These are phyloP conservation scores for Portunus trituberculatus DNA, from an alignment of 1,140 invertebrate genomes.

Conservation along the genomic window DNA sequence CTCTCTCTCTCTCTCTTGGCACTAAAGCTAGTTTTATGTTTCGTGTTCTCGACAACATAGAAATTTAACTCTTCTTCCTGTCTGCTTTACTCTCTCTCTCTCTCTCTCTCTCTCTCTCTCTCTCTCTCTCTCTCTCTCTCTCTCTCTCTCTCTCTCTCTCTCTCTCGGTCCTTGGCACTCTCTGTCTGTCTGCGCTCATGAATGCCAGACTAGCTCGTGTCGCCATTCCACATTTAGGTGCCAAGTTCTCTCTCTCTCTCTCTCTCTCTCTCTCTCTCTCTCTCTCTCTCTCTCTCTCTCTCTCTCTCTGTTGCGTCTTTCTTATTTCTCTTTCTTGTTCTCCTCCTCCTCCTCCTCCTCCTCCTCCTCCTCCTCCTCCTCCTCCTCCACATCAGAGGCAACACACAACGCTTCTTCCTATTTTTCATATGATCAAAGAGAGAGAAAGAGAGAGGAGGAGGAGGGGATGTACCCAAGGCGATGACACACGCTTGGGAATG, in stretches of 20 bases:
- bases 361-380: neutral
- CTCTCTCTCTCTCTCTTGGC: constrained; percentile 4
- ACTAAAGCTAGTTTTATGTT: neutral
- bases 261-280: neutral
- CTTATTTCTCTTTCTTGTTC: neutral
- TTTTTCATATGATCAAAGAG: neutral
- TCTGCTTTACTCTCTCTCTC: neutral
- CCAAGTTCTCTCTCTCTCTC: neutral
- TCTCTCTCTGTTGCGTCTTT: neutral
- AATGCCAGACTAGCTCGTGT: constrained; percentile 17
- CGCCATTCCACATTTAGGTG: neutral
- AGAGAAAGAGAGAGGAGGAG: too few relatives aligned
- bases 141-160: too few relatives aligned
- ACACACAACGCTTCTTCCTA: too few relatives aligned
- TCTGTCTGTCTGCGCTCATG: too few relatives aligned
- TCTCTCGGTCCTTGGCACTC: too few relatives aligned
- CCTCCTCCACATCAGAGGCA: too few relatives aligned
- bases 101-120: neutral
- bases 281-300: neutral
- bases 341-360: neutral
- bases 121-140: too few relatives aligned
- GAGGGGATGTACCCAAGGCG: neutral
- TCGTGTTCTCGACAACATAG: neutral
- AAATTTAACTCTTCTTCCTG: constrained; percentile 33
- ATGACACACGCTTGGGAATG: neutral